Evolutionary conservation across 1,140 invertebrate genomes (phyloP), one percentile per base, ranked within the genome.

Genomic region (Melanaphis sacchari): DNA sequence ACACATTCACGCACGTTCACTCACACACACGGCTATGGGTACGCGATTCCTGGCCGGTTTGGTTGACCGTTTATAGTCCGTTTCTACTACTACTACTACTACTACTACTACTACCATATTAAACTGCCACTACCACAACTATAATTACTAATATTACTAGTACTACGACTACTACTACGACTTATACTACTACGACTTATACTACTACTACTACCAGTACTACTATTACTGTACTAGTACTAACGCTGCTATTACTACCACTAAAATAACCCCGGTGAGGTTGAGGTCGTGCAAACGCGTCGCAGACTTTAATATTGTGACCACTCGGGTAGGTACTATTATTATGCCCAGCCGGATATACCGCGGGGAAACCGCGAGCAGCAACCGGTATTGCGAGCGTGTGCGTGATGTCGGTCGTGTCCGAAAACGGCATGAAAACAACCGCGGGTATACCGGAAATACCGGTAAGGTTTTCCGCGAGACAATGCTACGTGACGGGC

Each of bases 1-100:
- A 22, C 43, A 8, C 85, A 43, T 9, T 8, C 46, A n/a, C n/a
- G n/a, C 76, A 38, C 38, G 52, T 11, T 6, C 76, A 0, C n/a
- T 9, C 40, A 21, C 40, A 76, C 76, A 31, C 76, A 3, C 41
- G 6, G 22, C 49, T 24, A 24, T 36, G 38, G 76, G 11, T 36
- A 90, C 49, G 40, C 43, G 46, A 38, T 40, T 40, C 22, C 18
- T 66, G 59, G 90, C 31, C 59, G 41, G 90, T 76, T 59, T 15
- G 66, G 76, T 91, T 91, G 90, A 81, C 90, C 90, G 90, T 82
- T 46, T 36, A 81, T 41, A 91, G 59, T 36, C 31, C 66, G 40
- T 91, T 41, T 90, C 40, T 66, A 66, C 38, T 41, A 91, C 41
- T 43, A 82, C 59, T 38, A 49, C 38, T 82, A 26, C 52, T 9